These are phyloP conservation scores for Melanaphis sacchari DNA, from an alignment of 1,140 invertebrate genomes.

Conservation along the genomic window DNA sequence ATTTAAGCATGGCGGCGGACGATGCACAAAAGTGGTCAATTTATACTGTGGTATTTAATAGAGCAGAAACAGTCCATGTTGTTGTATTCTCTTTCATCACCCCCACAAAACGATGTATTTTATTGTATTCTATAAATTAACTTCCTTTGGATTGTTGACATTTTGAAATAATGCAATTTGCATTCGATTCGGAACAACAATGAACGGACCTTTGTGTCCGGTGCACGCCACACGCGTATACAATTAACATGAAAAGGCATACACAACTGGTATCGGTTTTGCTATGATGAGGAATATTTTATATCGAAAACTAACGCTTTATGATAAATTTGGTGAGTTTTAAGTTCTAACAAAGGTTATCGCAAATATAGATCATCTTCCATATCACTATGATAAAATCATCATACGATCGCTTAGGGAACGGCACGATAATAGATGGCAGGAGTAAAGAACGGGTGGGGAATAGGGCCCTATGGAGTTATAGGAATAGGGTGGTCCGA, in stretches of 20 bases:
- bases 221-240: neutral
- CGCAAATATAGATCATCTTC: neutral
- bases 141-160: constrained; percentile 31
- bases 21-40: neutral
- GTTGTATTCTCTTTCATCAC: neutral
- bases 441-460: too few relatives aligned
- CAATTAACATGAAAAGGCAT: constrained; percentile 35
- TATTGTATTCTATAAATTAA: constrained; percentile 39
- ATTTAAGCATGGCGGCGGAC: neutral
- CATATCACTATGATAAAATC: neutral
- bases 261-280: neutral
- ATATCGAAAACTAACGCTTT: neutral
- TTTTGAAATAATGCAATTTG: constrained; percentile 38
- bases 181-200: constrained; percentile 33
- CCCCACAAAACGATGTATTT: neutral
- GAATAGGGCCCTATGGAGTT: too few relatives aligned
- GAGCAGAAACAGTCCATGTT: neutral
- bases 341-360: neutral
- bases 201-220: constrained; percentile 5
- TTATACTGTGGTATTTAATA: neutral
- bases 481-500: too few relatives aligned
- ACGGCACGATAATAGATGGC: too few relatives aligned
- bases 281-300: neutral
- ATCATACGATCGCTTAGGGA: neutral
- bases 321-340: neutral